Percentiles rank a stretch among this genome's conserved stretches.
phyloP scores from a whole-genome alignment of 2,113 vertebrate species.

The Crypturellus undulatus region DNA sequence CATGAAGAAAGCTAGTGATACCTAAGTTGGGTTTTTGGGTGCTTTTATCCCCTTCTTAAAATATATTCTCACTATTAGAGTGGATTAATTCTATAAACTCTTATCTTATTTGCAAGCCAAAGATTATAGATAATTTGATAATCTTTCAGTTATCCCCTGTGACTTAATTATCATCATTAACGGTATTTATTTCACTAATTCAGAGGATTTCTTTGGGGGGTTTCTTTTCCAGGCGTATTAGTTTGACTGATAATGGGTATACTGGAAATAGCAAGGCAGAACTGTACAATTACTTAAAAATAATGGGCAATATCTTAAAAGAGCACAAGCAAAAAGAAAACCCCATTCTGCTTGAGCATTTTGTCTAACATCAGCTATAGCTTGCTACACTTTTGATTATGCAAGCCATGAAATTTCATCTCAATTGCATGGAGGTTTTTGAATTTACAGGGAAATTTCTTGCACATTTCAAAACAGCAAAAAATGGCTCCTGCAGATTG shows the following conservation, averaged over 20 bases:
- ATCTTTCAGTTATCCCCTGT: constrained; percentile 68
- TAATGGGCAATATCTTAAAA: not conserved
- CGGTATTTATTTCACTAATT: constrained; percentile 72
- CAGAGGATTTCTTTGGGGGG: constrained; percentile 63
- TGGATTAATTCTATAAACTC: constrained; percentile 7
- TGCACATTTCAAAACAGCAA: not conserved
- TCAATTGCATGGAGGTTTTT: not conserved
- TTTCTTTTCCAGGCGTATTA: constrained; percentile 60
- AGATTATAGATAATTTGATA: constrained; percentile 73
- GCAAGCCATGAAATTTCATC: constrained; percentile 6
- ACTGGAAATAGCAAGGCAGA: constrained; percentile 16
- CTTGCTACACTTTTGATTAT: not conserved
- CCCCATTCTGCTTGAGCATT: not conserved
- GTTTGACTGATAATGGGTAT: constrained; percentile 49
- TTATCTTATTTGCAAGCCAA: constrained; percentile 60
- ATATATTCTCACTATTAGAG: constrained; percentile 18
- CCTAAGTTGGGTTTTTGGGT: not conserved
- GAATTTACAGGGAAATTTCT: not conserved
- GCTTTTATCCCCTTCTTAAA: not conserved
- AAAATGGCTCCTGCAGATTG: not conserved
- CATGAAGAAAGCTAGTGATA: constrained; percentile 19
- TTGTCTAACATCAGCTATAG: not conserved
- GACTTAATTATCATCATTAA: constrained; percentile 75
- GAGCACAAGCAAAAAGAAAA: constrained; percentile 3
- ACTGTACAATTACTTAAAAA: constrained; percentile 5